These are phyloP conservation scores for Eretmocerus hayati DNA, from an alignment of 2,888 invertebrate genomes.

Conservation along the genomic window DNA sequence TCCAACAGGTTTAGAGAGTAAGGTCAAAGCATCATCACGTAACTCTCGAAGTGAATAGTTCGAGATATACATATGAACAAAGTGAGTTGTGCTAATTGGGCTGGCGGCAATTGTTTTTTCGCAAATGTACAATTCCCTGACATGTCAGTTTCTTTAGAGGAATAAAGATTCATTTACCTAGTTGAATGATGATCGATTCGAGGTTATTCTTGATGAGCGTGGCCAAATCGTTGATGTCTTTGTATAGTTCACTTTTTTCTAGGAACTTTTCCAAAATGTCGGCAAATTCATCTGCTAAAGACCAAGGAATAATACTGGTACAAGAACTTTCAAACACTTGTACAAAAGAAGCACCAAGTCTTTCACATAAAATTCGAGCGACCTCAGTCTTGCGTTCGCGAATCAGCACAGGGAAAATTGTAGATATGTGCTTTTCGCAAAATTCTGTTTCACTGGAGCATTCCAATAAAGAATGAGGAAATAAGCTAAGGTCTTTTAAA, in stretches of 20 bases:
- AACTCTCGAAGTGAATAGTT: no score
- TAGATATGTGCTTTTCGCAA: constrained; percentile 41
- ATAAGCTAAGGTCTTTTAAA: constrained; percentile 43
- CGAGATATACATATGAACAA: not conserved
- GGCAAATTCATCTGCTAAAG: constrained; percentile 25
- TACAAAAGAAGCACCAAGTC: constrained; percentile 28
- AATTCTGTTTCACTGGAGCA: constrained; percentile 44
- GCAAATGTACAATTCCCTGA: no score
- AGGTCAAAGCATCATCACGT: no score
- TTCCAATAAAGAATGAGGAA: constrained; percentile 48
- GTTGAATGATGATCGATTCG: constrained; percentile 35
- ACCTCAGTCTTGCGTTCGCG: constrained; percentile 35
- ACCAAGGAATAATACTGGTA: constrained; percentile 30
- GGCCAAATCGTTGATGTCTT: constrained; percentile 29
- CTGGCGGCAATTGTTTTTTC: not conserved
- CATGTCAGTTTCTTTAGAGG: no score
- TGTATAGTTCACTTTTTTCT: constrained; percentile 31
- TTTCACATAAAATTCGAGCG: constrained; percentile 34
- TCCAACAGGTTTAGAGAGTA: no score
- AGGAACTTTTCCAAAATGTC: constrained; percentile 27
- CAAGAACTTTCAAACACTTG: constrained; percentile 37
- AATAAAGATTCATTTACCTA: constrained; percentile 22
- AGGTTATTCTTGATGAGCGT: constrained; percentile 36
- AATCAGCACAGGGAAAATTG: constrained; percentile 46
- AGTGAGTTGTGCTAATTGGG: not conserved